These are phyloP conservation scores for Bombus affinis DNA, from an alignment of 1,140 invertebrate genomes.

Conservation along the genomic window DNA sequence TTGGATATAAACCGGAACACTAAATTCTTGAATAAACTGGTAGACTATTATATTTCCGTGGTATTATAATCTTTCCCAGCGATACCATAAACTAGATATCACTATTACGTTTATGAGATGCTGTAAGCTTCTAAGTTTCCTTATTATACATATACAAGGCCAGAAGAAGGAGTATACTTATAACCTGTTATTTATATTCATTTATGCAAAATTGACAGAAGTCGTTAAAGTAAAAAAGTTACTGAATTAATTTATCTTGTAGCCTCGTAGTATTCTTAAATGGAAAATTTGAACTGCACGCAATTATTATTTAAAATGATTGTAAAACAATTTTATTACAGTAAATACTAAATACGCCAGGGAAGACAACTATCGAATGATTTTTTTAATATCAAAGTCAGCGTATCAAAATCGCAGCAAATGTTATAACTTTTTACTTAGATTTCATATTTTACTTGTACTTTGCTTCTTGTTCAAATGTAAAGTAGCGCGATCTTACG, in stretches of 20 bases:
- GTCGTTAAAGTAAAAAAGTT: background rate
- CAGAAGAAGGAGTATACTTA: background rate
- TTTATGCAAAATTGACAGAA: background rate
- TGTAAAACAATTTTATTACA: background rate
- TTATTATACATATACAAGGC: background rate
- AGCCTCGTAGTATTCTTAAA: background rate
- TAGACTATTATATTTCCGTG: background rate
- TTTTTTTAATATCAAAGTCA: no score
- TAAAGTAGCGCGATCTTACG: background rate
- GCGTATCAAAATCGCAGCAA: background rate
- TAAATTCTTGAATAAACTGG: background rate
- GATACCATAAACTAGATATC: background rate
- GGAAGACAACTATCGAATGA: background rate
- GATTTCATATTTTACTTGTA: background rate
- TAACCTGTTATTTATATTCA: background rate
- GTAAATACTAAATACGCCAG: background rate
- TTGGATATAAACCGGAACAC: background rate
- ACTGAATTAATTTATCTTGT: background rate
- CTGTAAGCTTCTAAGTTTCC: background rate
- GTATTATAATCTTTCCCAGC: background rate
- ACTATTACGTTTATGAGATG: background rate
- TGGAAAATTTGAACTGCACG: no score
- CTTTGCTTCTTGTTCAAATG: background rate
- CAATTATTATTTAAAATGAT: no score
- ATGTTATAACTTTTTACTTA: background rate